Evolutionary conservation across 2,113 vertebrate genomes (phyloP).

Genomic region (Mesembrinibis cayennensis): DNA sequence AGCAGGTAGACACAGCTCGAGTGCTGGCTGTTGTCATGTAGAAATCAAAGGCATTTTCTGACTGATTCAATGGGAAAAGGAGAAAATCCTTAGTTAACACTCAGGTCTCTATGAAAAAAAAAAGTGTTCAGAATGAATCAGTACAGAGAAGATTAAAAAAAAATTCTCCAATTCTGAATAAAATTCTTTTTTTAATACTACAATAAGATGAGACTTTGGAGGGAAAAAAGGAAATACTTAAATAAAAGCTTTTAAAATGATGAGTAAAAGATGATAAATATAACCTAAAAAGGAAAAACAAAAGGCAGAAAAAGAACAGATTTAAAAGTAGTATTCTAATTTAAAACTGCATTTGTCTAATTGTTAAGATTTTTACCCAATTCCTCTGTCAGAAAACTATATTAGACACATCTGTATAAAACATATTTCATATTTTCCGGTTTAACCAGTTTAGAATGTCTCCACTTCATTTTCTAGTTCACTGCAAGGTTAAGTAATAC

Average conservation of each 20-base stretch:
- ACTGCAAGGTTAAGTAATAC: constrained; percentile 72
- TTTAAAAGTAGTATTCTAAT: constrained; percentile 50
- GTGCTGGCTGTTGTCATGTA: neutral
- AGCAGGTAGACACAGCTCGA: neutral
- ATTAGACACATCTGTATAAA: constrained; percentile 64
- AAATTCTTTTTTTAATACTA: neutral
- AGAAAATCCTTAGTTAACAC: neutral
- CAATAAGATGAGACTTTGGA: neutral
- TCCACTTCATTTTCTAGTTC: constrained; percentile 77
- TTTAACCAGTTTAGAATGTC: constrained; percentile 70
- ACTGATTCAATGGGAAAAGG: neutral
- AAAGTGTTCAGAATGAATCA: neutral
- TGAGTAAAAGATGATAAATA: constrained; percentile 28
- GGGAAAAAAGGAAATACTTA: constrained; percentile 23
- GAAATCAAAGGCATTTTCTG: neutral
- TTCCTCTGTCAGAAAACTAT: constrained; percentile 55
- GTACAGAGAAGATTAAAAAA: constrained; percentile 9
- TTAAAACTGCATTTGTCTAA: constrained; percentile 44
- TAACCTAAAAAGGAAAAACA: constrained; percentile 50
- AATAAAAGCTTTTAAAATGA: constrained; percentile 49
- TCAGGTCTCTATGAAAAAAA: neutral
- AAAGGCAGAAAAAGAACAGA: constrained; percentile 27
- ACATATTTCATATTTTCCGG: constrained; percentile 61
- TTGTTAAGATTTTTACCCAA: constrained; percentile 49
- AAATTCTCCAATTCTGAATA: constrained; percentile 10